Percentiles rank a stretch among this genome's conserved stretches.
These are phyloP conservation scores for Diarsia rubi DNA, from an alignment of 2,888 invertebrate genomes.

Conservation along the genomic window DNA sequence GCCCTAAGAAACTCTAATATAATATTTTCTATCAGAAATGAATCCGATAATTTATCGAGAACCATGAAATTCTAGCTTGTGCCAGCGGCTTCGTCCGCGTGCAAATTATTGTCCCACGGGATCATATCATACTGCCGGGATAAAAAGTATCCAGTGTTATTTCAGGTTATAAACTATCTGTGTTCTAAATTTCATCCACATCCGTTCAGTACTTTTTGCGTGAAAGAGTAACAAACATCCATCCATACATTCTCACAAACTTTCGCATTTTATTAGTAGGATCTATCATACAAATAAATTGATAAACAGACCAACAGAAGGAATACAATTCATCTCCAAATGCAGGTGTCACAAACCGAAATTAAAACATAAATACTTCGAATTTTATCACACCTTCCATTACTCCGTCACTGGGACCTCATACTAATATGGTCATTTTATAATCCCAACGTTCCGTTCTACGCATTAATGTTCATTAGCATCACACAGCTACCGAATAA, in stretches of 20 bases:
- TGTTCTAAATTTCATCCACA: too few species aligned
- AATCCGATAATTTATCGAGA: neutral
- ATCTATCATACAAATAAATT: neutral
- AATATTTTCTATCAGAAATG: neutral
- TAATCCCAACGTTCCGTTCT: conserved; percentile 78
- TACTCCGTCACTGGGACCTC: conserved; percentile 51
- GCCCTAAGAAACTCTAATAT: neutral
- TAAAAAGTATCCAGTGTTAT: too few species aligned
- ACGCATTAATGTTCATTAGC: conserved; percentile 89
- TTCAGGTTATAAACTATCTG: too few species aligned
- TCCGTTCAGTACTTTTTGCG: too few species aligned
- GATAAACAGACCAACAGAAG: neutral
- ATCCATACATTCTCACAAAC: too few species aligned
- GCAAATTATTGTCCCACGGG: too few species aligned
- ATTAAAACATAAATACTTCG: conserved; percentile 27
- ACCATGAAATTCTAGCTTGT: neutral
- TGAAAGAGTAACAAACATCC: too few species aligned
- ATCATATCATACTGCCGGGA: too few species aligned
- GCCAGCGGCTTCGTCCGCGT: too few species aligned
- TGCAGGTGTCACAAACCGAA: conserved; percentile 36
- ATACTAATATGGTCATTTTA: conserved; percentile 82
- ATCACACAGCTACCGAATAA: conserved; percentile 89
- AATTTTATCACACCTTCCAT: conserved; percentile 61
- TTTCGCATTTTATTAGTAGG: too few species aligned
- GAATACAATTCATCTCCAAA: neutral